Evolutionary conservation across 2,797 vertebrate species (phyloP), one percentile per base, ranked within the genome.

Genomic region (Mormyrops attenuatus): DNA sequence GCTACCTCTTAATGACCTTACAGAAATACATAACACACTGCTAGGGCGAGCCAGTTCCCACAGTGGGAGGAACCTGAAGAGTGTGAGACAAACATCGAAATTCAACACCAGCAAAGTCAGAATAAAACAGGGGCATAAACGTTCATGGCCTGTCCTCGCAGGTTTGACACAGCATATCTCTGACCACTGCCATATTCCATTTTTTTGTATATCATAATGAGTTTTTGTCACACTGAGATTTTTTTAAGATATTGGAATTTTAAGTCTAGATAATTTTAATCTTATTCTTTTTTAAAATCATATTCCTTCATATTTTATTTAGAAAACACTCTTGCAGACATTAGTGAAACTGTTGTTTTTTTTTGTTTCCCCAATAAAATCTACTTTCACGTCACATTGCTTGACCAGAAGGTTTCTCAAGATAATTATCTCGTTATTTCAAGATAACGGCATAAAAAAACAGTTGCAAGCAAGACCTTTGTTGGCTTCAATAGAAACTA

Each of bases 81-180:
- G 77, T 82, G 41, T 5, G 38, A 82, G 77, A 47, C 77, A 82
- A 82, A 82, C 77, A 82, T 82, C 77, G 77, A 82, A 82, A 82
- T 82, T 82, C 77, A 82, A 82, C 77, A 82, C 77, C 77, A n/a
- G 77, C 41, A 47, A 44, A 82, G 22, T 47, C 77, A n/a, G 20
- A 82, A 82, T 82, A 82, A 82, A 82, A 82, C 77, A 22, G 77
- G 41, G 77, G 41, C 8, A 47, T n/a, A 47, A 82, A 82, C 77
- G 77, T 82, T 82, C 77, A 47, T 82, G 77, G 47, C 77, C 77
- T 47, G 41, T 22, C 41, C 38, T 82, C 77, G 22, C 41, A 47
- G 38, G 20, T 47, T 82, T 22, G 77, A 82, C 73, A 80, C 77
- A n/a, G 41, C 77, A 82, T 44, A 82, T 82, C 22, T 17, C 41